A percentile compares a stretch with the other conserved stretches of the same genome.
phyloP scores from a whole-genome alignment of 2,888 invertebrate species.

The Tethea ocularis region DNA sequence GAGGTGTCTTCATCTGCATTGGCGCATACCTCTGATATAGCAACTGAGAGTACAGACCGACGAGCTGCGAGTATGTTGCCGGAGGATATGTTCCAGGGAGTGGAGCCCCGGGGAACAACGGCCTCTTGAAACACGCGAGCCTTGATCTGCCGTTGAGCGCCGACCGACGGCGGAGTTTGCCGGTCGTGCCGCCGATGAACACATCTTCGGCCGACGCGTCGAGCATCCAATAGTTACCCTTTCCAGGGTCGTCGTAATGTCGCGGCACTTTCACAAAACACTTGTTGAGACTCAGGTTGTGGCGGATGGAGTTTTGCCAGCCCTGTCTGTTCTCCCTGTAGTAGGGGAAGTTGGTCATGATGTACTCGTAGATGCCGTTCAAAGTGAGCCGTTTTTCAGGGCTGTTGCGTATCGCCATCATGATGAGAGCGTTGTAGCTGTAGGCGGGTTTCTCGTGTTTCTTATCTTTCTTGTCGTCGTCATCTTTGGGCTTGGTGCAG shows the following conservation, averaged over 20 bases:
- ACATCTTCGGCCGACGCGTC: conserved; percentile 99
- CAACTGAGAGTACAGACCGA: conserved; percentile 85
- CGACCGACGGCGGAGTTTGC: conserved; percentile 94
- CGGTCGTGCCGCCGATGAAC: conserved; percentile 98
- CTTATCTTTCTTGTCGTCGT: conserved; percentile 73
- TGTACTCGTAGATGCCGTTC: conserved; percentile 99
- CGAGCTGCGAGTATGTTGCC: conserved; percentile 82
- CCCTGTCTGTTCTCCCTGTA: conserved; percentile 99
- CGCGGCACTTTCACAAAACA: conserved; percentile 99
- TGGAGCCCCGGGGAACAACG: conserved; percentile 85
- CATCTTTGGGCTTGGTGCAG: conserved; percentile 83
- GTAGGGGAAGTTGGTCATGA: conserved; percentile 99
- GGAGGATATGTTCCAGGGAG: conserved; percentile 84
- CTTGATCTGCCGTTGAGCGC: conserved; percentile 95
- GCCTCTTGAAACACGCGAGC: conserved; percentile 94
- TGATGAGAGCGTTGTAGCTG: conserved; percentile 99
- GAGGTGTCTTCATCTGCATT: conserved; percentile 79
- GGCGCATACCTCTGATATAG: conserved; percentile 88
- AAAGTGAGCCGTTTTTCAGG: conserved; percentile 96
- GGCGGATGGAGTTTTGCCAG: conserved; percentile 99
- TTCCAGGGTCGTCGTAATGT: conserved; percentile 99
- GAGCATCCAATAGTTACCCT: conserved; percentile 99
- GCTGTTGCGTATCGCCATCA: conserved; percentile 99
- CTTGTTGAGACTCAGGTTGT: conserved; percentile 98
- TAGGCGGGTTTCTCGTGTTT: conserved; percentile 97